phyloP scores from a whole-genome alignment of 2,888 invertebrate species.

The Sepiola atlantica region DNA sequence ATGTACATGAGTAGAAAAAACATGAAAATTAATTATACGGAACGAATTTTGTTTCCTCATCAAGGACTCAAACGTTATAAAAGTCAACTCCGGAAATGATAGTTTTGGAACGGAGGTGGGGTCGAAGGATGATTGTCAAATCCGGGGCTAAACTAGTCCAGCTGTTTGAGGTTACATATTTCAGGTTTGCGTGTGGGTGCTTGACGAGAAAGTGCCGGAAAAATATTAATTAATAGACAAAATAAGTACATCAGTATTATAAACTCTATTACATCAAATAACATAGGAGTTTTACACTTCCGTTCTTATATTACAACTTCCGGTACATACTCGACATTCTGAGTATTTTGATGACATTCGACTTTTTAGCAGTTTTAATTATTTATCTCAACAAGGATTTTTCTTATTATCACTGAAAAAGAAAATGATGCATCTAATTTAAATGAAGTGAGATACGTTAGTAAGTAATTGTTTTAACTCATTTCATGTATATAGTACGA shows the following conservation, averaged over 20 bases:
- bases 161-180: not conserved
- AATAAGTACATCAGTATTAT: not conserved
- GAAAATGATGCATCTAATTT: no score
- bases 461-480: no score
- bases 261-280: not conserved
- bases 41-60: not conserved
- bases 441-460: no score
- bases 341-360: not conserved
- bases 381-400: not conserved
- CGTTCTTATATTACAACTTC: constrained; percentile 9
- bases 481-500: no score
- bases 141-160: not conserved
- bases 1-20: not conserved
- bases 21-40: not conserved
- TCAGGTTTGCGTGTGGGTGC: not conserved
- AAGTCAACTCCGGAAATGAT: not conserved
- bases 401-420: no score
- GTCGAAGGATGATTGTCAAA: not conserved
- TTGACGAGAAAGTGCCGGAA: not conserved
- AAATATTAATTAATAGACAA: not conserved
- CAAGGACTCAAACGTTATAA: not conserved
- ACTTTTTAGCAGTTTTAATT: not conserved
- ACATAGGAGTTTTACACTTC: not conserved
- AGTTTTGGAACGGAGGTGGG: not conserved
- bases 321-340: not conserved